A percentile compares a stretch with the other conserved stretches of the same genome.
These are phyloP conservation scores for Alca torda DNA, from an alignment of 2,797 vertebrate genomes.

Conservation along the genomic window DNA sequence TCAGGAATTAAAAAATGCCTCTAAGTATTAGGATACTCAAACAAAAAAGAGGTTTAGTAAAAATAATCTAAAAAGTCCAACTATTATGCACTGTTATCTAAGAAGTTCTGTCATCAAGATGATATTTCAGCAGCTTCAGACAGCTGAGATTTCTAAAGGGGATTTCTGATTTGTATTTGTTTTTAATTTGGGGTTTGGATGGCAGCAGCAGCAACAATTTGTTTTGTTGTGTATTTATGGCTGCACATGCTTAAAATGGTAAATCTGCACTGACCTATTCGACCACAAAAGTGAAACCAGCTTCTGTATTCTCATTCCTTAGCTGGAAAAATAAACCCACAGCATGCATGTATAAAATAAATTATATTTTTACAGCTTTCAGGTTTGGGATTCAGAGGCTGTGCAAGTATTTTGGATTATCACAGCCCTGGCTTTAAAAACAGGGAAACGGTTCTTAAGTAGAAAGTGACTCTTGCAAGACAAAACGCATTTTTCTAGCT, in stretches of 20 bases:
- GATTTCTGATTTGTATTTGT: slow-evolving; percentile 56
- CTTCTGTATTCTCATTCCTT: slow-evolving; percentile 55
- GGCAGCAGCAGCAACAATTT: slow-evolving; percentile 40
- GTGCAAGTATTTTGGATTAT: slow-evolving; percentile 6
- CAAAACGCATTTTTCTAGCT: not conserved
- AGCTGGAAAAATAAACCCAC: slow-evolving; percentile 48
- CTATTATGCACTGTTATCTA: not conserved
- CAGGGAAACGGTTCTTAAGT: not conserved
- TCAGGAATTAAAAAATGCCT: not conserved
- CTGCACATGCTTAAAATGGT: slow-evolving; percentile 55
- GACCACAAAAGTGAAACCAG: slow-evolving; percentile 56
- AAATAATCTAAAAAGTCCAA: not conserved
- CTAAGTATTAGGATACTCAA: not conserved
- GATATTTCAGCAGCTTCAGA: slow-evolving; percentile 31
- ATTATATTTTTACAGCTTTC: slow-evolving; percentile 50
- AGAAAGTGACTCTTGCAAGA: slow-evolving; percentile 3
- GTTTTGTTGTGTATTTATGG: slow-evolving; percentile 54
- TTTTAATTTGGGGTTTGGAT: slow-evolving; percentile 67
- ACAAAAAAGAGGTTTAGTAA: not conserved
- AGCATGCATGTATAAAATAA: slow-evolving; percentile 43
- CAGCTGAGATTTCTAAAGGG: slow-evolving; percentile 23
- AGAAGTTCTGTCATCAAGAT: slow-evolving; percentile 37
- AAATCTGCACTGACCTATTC: slow-evolving; percentile 58
- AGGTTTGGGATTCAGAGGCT: not conserved
- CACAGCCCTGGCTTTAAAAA: not conserved